Conservation (phyloP, 2,113 vertebrate genomes). For the Oceanites oceanicus region DNA sequence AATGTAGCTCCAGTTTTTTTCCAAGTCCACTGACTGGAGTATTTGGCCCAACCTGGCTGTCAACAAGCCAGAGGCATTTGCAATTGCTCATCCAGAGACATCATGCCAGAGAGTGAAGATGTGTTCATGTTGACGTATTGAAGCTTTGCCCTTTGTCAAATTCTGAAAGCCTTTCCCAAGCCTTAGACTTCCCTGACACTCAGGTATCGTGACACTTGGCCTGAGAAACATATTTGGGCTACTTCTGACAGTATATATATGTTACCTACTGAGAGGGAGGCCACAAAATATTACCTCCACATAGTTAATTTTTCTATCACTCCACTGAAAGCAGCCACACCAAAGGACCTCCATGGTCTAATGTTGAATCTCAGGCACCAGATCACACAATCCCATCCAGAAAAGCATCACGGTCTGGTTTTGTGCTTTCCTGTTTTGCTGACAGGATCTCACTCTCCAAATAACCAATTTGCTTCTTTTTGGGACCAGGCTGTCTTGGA, state of each 20-base stretch:
- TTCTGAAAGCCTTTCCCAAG: not conserved
- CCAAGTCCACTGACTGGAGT: not conserved
- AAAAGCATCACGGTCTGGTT: not conserved
- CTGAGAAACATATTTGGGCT: not conserved
- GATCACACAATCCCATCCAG: too few species aligned
- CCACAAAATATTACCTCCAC: not conserved
- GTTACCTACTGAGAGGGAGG: not conserved
- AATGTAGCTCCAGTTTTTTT: not conserved
- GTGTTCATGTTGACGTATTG: not conserved
- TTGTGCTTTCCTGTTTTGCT: not conserved
- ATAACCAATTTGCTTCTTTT: not conserved
- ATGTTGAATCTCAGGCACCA: not conserved
- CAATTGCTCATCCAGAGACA: not conserved
- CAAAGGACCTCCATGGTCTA: not conserved
- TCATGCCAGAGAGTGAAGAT: not conserved
- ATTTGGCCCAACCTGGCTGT: not conserved
- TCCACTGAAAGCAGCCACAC: not conserved
- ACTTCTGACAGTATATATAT: not conserved
- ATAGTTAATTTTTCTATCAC: not conserved
- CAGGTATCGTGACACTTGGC: not conserved
- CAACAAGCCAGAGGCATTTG: not conserved
- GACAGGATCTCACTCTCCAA: not conserved
- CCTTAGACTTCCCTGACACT: not conserved
- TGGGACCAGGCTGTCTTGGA: accelerated
- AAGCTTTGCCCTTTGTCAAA: not conserved